Evolutionary conservation across 2,888 invertebrate species (phyloP).

Genomic region (Monoplex corrugatus): DNA sequence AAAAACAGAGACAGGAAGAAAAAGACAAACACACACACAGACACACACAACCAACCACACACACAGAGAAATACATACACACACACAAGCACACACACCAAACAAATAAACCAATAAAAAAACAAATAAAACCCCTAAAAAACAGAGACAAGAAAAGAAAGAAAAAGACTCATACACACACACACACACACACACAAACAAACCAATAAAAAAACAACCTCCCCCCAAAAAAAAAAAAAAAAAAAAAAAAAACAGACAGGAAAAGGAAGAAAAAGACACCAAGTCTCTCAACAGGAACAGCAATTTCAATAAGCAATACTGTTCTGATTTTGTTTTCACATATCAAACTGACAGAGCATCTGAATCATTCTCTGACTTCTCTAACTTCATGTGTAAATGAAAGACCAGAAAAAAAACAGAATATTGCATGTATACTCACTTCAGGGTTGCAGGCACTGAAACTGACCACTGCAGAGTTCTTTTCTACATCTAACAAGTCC

Average conservation of each 20-base stretch:
- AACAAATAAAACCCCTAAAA: background rate
- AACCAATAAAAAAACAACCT: too few relatives aligned
- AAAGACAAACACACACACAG: background rate
- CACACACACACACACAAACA: background rate
- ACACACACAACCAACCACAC: background rate
- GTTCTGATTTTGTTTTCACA: too few relatives aligned
- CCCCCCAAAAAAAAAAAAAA: too few relatives aligned
- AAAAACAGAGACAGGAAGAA: background rate
- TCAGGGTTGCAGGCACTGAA: slow-evolving; percentile 87
- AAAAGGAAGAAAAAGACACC: too few relatives aligned
- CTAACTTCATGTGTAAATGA: too few relatives aligned
- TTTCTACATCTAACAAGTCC: slow-evolving; percentile 89
- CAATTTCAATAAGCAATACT: too few relatives aligned
- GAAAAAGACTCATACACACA: background rate
- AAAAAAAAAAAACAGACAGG: too few relatives aligned
- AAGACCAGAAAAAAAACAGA: background rate
- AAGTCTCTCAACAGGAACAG: too few relatives aligned
- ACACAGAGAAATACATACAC: background rate
- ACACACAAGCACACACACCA: background rate
- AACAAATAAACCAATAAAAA: background rate
- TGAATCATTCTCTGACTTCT: too few relatives aligned
- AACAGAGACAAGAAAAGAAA: background rate
- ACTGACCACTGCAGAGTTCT: slow-evolving; percentile 91
- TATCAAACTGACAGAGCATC: too few relatives aligned
- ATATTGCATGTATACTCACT: slow-evolving; percentile 82